Conservation (phyloP, 2,113 vertebrate genomes). For the Halcyon senegalensis region DNA sequence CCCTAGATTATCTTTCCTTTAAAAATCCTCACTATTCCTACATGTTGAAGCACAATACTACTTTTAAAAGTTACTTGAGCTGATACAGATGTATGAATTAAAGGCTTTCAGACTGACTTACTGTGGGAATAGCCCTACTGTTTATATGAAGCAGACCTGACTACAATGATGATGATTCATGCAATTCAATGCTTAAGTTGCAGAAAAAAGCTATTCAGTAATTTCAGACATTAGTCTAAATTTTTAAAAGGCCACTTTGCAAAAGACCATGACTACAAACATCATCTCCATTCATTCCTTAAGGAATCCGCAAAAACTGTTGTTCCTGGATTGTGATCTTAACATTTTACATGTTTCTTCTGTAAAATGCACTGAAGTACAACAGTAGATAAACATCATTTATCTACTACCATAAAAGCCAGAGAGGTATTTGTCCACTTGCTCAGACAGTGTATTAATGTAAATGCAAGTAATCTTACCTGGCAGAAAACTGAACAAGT, state of each 20-base stretch:
- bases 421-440: background rate
- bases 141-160: background rate
- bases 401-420: background rate
- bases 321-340: background rate
- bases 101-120: background rate
- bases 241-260: background rate
- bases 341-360: background rate
- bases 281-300: background rate
- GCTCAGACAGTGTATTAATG: background rate
- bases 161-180: background rate
- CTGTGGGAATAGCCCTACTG: background rate
- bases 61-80: background rate
- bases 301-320: background rate
- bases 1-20: background rate
- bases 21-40: background rate
- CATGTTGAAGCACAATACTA: background rate
- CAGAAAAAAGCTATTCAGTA: background rate
- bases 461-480: slow-evolving; percentile 76
- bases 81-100: background rate
- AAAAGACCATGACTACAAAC: background rate
- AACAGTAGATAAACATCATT: background rate
- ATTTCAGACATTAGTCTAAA: background rate
- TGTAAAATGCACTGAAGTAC: background rate
- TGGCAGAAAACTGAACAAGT: slow-evolving; percentile 94
- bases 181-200: background rate